These are phyloP conservation scores for Galeopsomyia nigrocyanea DNA, from an alignment of 2,888 invertebrate genomes.

Conservation along the genomic window DNA sequence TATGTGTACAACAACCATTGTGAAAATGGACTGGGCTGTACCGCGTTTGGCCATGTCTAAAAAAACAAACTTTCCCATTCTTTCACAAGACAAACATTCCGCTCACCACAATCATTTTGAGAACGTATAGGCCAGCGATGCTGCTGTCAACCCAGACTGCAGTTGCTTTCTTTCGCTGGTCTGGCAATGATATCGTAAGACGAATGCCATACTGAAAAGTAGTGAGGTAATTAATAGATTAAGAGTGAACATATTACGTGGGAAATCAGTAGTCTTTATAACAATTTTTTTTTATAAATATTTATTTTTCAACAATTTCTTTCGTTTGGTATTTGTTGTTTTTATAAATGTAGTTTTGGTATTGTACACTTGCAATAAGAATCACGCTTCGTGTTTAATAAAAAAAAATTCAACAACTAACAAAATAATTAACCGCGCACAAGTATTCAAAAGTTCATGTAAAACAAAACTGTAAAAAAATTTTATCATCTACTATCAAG, in stretches of 20 bases:
- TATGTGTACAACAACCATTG: conserved; percentile 43
- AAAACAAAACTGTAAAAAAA: conserved; percentile 30
- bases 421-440: conserved; percentile 29
- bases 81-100: conserved; percentile 48
- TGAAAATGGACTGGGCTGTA: conserved; percentile 48
- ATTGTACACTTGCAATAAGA: conserved; percentile 22
- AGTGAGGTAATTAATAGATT: conserved; percentile 62
- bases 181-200: conserved; percentile 53
- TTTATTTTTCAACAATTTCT: conserved; percentile 35
- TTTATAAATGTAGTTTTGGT: conserved; percentile 39
- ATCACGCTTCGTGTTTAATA: conserved; percentile 23
- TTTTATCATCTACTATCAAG: conserved; percentile 11
- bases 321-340: conserved; percentile 11
- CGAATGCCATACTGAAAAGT: conserved; percentile 61
- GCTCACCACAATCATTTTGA: conserved; percentile 49
- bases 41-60: conserved; percentile 53
- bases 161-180: conserved; percentile 34
- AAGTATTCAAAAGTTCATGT: conserved; percentile 29
- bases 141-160: conserved; percentile 48
- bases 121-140: conserved; percentile 45
- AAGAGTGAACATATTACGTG: conserved; percentile 42
- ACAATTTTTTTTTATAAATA: conserved; percentile 32
- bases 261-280: conserved; percentile 33
- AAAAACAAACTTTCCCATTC: conserved; percentile 55
- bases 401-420: conserved; percentile 22